Conservation (phyloP, 2,888 invertebrate species). For the Coenonympha arcania region DNA sequence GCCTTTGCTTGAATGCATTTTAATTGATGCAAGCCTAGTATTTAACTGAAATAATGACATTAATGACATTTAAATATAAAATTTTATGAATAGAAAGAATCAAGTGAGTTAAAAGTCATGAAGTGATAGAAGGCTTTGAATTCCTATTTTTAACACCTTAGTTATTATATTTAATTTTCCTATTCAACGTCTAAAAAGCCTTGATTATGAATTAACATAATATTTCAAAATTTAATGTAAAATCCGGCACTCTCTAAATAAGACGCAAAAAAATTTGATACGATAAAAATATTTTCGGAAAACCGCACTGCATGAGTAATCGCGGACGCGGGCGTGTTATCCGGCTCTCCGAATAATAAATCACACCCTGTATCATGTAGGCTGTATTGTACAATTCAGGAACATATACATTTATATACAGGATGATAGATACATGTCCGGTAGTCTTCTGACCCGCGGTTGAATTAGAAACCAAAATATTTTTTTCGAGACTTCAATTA, state of each 20-base stretch:
- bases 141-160: no score
- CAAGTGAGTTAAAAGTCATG: no score
- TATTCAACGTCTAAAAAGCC: no score
- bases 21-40: neutral
- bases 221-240: neutral
- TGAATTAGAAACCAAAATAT: no score
- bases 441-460: neutral
- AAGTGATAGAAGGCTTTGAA: no score
- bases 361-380: constrained; percentile 16
- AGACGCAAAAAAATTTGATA: neutral
- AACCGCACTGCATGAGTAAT: constrained; percentile 14
- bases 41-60: neutral
- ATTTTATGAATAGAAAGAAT: neutral
- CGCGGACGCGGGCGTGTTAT: constrained; percentile 17
- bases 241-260: neutral
- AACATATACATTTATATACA: constrained; percentile 2
- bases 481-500: no score
- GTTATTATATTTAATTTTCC: no score
- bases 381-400: constrained; percentile 5
- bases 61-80: neutral
- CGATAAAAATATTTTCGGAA: constrained; percentile 14
- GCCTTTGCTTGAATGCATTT: neutral
- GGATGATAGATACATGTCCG: neutral
- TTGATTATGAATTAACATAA: neutral
- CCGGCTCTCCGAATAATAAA: constrained; percentile 24